A percentile compares a stretch with the other conserved stretches of the same genome.
These are phyloP conservation scores for Catamblyrhynchus diadema DNA, from an alignment of 2,797 vertebrate genomes.

Conservation along the genomic window DNA sequence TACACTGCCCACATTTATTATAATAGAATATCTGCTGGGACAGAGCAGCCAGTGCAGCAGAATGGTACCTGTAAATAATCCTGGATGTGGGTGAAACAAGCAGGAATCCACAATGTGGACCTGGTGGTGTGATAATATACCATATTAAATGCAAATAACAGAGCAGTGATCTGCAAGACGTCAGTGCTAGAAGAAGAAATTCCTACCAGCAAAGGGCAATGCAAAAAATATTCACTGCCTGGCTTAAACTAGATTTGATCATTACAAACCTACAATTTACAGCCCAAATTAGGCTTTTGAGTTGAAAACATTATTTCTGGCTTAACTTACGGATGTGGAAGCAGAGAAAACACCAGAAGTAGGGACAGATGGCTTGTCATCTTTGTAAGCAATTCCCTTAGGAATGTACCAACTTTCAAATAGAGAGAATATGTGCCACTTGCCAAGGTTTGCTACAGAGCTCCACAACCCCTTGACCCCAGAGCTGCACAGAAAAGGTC, in stretches of 20 bases:
- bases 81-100: not conserved
- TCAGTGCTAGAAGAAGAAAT: not conserved
- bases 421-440: not conserved
- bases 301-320: slow-evolving; percentile 11
- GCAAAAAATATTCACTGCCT: not conserved
- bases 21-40: not conserved
- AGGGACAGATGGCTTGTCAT: slow-evolving; percentile 41
- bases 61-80: not conserved
- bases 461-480: not conserved
- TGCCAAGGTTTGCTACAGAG: not conserved
- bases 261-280: not conserved
- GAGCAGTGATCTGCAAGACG: not conserved
- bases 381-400: not conserved
- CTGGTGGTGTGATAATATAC: not conserved
- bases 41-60: not conserved
- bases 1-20: not conserved
- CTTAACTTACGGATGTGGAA: not conserved
- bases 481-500: not conserved
- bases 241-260: not conserved
- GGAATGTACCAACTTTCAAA: not conserved
- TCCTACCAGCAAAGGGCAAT: not conserved
- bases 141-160: not conserved
- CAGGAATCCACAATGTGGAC: not conserved
- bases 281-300: not conserved
- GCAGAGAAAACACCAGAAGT: slow-evolving; percentile 16